A percentile compares a stretch with the other conserved stretches of the same genome.
Evolutionary conservation across 2,888 invertebrate species (phyloP).

Genomic region (Pseudococcus longispinus): DNA sequence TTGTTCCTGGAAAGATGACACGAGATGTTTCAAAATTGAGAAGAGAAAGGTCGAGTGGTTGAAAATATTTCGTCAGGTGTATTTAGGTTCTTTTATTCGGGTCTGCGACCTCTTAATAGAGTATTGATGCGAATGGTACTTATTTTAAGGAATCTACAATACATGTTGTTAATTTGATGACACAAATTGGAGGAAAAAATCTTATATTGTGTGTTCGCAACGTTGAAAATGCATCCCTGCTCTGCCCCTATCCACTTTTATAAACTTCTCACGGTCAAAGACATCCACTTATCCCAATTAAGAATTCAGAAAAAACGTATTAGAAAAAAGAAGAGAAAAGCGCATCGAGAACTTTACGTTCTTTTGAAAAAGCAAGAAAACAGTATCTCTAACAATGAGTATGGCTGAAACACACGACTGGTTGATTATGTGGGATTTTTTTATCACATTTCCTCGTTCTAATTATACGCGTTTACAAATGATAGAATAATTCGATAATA

Average conservation of each 20-base stretch:
- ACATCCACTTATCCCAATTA: background rate
- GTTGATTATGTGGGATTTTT: conserved; percentile 25
- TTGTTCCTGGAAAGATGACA: too few relatives aligned
- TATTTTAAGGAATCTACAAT: background rate
- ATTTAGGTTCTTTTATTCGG: background rate
- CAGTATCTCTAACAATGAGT: background rate
- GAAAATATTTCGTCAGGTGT: too few relatives aligned
- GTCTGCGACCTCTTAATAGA: background rate
- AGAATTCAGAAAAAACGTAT: background rate
- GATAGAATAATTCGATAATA: conserved; percentile 20
- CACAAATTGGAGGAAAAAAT: background rate
- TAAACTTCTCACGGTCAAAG: background rate
- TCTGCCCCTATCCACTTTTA: background rate
- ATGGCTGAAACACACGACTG: background rate
- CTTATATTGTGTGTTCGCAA: too few relatives aligned
- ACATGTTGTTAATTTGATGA: background rate
- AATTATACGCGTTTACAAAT: conserved; percentile 15
- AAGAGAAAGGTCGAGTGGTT: too few relatives aligned
- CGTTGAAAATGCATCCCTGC: background rate
- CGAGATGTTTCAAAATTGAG: too few relatives aligned
- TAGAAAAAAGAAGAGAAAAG: background rate
- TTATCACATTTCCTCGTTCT: conserved; percentile 16
- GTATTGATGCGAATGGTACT: background rate
- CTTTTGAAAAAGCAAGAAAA: background rate
- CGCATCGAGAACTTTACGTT: background rate